Evolutionary conservation across 2,888 invertebrate genomes (phyloP).

Genomic region (Drosophila formosana): DNA sequence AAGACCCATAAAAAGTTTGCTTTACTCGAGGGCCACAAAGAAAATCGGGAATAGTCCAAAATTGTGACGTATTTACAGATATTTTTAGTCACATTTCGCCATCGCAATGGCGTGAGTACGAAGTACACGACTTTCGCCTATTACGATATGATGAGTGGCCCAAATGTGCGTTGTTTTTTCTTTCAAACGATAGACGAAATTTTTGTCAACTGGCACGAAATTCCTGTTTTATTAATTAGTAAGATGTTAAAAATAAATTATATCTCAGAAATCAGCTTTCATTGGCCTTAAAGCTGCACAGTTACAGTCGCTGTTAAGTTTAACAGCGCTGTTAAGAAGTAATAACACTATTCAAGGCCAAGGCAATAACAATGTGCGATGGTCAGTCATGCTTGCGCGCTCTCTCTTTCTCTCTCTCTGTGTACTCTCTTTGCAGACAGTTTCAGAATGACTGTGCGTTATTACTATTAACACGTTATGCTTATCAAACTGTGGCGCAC

Average conservation of each 20-base stretch:
- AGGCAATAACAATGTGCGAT: slow-evolving; percentile 2
- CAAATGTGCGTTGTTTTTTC: slow-evolving; percentile 1
- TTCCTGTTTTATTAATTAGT: slow-evolving; percentile 60
- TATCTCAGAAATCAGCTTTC: not conserved
- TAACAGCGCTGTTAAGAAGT: slow-evolving; percentile 27
- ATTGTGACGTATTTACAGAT: slow-evolving; percentile 57
- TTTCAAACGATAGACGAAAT: slow-evolving; percentile 58
- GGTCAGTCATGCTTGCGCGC: not conserved
- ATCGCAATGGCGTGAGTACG: slow-evolving; percentile 18
- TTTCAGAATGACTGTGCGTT: slow-evolving; percentile 12
- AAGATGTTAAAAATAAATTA: slow-evolving; percentile 61
- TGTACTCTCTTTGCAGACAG: slow-evolving; percentile 12
- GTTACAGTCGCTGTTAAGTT: slow-evolving; percentile 20
- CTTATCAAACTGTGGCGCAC: slow-evolving; percentile 20
- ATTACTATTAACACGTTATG: not conserved
- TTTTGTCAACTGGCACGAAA: slow-evolving; percentile 48
- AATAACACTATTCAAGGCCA: slow-evolving; percentile 36
- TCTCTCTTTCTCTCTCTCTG: not conserved
- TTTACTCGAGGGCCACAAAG: slow-evolving; percentile 11
- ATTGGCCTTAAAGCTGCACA: not conserved
- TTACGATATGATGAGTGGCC: slow-evolving; percentile 19
- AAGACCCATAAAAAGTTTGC: slow-evolving; percentile 30
- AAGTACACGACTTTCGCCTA: slow-evolving; percentile 45
- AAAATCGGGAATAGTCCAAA: slow-evolving; percentile 36
- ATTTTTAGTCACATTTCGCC: slow-evolving; percentile 51